Base-by-base conservation (phyloP, 2,888 invertebrate genomes). In the Callyntrura guangdongensis region DNA sequence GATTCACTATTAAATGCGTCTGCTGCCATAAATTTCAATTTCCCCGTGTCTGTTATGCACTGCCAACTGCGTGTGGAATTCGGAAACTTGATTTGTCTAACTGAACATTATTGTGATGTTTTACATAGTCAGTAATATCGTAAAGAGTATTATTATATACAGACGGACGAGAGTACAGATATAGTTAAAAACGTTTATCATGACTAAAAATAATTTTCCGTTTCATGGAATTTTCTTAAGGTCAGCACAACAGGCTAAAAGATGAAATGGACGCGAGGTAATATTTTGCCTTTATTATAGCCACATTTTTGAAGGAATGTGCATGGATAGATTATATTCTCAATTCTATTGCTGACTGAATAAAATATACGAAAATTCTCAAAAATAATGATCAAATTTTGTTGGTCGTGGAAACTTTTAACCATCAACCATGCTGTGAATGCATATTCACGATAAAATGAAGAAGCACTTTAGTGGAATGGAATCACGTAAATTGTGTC, bases 401-500 rank as follows among this genome's bases (percentile, higher is more conserved):
- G 36, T 2, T 6, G 3, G 36, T 36, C 53, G n/a, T 14, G 53
- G 36, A 53, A 11, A 53, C 14, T 53, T 53, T n/a, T n/a, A n/a
- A n/a, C n/a, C n/a, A n/a, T n/a, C n/a, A 6, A 36, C 53, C 53
- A 11, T 53, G 53, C 9, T 14, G 9, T 36, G 36, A 4, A 2
- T 14, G 53, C 9, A 3, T 53, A 49, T 53, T 53, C 11, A 9
- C 0, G 69, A 9, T 11, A 47, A 14, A 49, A 74, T n/a, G 25
- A 22, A 12, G 3, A 22, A 74, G 22, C 11, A 25, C 25, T 53
- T 25, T 53, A 14, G 25, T 53, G n/a, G n/a, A 5, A 12, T 22
- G 77, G 77, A 82, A 82, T 20, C 61, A 82, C 82, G 64, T 36
- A 61, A 61, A 82, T 64, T 64, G 82, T 82, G 82, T 82, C 45